phyloP scores from a whole-genome alignment of 2,797 vertebrate genomes.

The Propithecus deckenii region DNA sequence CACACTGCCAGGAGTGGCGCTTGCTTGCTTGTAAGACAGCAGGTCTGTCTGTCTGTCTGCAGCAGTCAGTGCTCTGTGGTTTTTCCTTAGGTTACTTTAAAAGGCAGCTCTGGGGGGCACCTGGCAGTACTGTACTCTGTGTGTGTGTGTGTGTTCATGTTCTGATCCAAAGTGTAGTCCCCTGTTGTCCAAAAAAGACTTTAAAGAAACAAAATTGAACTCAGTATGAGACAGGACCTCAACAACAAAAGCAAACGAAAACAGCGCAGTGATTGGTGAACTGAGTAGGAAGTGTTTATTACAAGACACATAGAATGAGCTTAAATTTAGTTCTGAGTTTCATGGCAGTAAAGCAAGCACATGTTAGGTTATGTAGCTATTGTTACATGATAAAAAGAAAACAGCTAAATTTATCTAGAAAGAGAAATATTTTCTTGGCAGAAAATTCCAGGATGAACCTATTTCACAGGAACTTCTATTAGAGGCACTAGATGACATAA shows the following conservation, averaged over 20 bases:
- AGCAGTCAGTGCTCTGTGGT: background rate
- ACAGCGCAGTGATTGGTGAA: background rate
- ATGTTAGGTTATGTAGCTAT: background rate
- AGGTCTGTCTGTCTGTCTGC: background rate
- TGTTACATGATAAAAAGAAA: background rate
- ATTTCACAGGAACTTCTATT: background rate
- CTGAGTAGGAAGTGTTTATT: background rate
- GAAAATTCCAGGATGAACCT: background rate
- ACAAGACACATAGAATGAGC: background rate
- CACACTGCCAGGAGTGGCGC: background rate
- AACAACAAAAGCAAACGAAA: background rate
- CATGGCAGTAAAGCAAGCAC: background rate
- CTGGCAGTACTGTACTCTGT: too few relatives aligned
- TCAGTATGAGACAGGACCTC: background rate
- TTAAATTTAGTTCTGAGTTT: background rate
- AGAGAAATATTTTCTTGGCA: background rate
- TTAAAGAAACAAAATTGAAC: background rate
- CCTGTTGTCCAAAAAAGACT: constrained; percentile 17
- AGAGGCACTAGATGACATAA: background rate
- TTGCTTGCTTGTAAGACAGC: background rate
- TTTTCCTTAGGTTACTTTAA: background rate
- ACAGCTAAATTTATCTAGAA: background rate
- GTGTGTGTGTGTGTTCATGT: too few relatives aligned
- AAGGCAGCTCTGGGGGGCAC: background rate
- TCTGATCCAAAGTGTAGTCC: background rate